Conservation (phyloP, 2,888 invertebrate species). For the Dendrolimus pini region DNA sequence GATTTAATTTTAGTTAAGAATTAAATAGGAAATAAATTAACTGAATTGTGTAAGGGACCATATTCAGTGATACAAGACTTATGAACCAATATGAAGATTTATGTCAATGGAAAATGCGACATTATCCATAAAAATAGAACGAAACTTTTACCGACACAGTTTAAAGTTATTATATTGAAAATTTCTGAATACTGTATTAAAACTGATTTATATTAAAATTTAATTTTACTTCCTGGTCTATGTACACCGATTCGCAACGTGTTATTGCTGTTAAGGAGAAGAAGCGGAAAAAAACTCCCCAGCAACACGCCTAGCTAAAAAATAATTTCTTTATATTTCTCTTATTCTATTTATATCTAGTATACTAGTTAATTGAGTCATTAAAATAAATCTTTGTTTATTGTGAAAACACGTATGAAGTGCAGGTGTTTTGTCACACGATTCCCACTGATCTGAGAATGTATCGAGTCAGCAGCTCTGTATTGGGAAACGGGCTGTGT, state of each 20-base stretch:
- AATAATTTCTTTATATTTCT: too few species aligned
- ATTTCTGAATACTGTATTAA: background rate
- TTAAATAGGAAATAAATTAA: background rate
- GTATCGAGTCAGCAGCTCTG: slow-evolving; percentile 43
- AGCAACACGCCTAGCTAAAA: too few species aligned
- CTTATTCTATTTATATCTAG: too few species aligned
- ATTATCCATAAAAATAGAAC: background rate
- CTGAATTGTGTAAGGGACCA: background rate
- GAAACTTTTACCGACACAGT: background rate
- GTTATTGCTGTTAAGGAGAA: too few species aligned
- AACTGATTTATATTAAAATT: background rate
- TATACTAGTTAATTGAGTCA: background rate
- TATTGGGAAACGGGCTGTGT: slow-evolving; percentile 39
- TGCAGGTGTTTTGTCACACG: slow-evolving; percentile 56
- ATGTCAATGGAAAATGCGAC: background rate
- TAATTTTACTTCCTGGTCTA: too few species aligned
- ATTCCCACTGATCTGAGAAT: slow-evolving; percentile 44
- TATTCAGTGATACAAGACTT: background rate
- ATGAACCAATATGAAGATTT: background rate
- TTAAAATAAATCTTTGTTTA: background rate
- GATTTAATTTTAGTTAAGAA: background rate
- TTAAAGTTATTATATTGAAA: background rate
- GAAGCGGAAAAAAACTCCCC: too few species aligned
- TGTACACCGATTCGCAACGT: too few species aligned
- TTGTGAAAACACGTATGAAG: slow-evolving; percentile 3